Conservation (phyloP, 2,888 invertebrate genomes). For the Ecliptopera silaceata region DNA sequence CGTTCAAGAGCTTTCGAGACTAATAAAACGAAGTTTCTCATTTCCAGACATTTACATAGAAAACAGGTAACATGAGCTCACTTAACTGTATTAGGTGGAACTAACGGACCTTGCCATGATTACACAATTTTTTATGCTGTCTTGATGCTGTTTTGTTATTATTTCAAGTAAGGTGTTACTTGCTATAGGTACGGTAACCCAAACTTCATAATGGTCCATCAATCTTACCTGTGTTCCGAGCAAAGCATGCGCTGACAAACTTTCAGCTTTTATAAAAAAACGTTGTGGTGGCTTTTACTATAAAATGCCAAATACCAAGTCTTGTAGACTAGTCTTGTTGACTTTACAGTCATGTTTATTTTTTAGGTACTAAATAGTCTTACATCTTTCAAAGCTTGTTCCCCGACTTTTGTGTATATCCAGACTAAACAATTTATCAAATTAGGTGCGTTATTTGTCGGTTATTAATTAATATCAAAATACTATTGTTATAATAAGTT, state of each 20-base stretch:
- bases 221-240: too few species aligned
- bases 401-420: not conserved
- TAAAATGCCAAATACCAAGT: too few species aligned
- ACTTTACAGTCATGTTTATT: too few species aligned
- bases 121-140: too few species aligned
- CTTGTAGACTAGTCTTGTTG: too few species aligned
- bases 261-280: too few species aligned
- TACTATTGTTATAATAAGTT: not conserved
- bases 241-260: too few species aligned
- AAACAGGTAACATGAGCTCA: constrained; percentile 1
- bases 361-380: too few species aligned
- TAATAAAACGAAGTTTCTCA: constrained; percentile 24
- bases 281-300: too few species aligned
- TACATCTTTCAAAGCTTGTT: too few species aligned
- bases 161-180: not conserved
- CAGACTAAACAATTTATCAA: not conserved
- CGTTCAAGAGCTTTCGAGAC: constrained; percentile 29
- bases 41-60: not conserved
- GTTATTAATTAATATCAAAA: not conserved
- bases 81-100: not conserved
- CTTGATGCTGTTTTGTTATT: too few species aligned
- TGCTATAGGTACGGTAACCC: not conserved
- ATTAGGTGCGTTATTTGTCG: not conserved
- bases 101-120: too few species aligned
- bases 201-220: not conserved